Evolutionary conservation across 2,888 invertebrate genomes (phyloP), one percentile per base, ranked within the genome.

Genomic region (Lysandra bellargus): DNA sequence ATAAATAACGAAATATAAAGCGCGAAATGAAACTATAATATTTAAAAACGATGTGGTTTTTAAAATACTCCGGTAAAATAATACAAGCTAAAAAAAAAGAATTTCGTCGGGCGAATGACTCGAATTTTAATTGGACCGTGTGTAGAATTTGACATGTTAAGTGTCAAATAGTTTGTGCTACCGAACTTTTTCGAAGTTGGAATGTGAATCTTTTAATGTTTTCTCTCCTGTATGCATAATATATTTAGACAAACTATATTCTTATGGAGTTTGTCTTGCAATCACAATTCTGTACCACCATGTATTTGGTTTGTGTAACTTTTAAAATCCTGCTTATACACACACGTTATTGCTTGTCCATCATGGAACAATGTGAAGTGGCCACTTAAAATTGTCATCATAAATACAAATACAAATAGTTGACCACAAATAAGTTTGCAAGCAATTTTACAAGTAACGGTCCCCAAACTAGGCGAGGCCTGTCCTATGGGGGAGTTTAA

Each of bases 51-150:
- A 33, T 69, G 33, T 33, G 69, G 33, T 69, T 69, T 61, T 69
- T 33, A 30, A 33, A 69, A 69, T 69, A 69, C 30, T 69, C 69
- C 33, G 12, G 14, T 33, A 69, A 69, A 69, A 33, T 69, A 69
- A 69, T 69, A 12, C 69, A 4, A 12, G 33, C 30, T 69, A 33
- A 30, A 69, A 33, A 64, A 69, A 69, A 33, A 69, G 4, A 33
- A 69, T 30, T 30, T 4, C 30, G 3, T 12, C 4, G 33, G 14
- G 14, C 69, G 30, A 64, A 64, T 30, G 12, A 64, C 23, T 9
- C 9, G 64, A 64, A 64, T 64, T 64, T 64, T 64, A 64, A 64
- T 64, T 64, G 64, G 64, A 3, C 64, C 64, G 64, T 64, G 64
- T 64, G 64, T 30, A 64, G 64, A 64, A 30, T 30, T 64, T 64